Base-by-base conservation (phyloP, 2,888 invertebrate species). In the Parnassius smintheus region DNA sequence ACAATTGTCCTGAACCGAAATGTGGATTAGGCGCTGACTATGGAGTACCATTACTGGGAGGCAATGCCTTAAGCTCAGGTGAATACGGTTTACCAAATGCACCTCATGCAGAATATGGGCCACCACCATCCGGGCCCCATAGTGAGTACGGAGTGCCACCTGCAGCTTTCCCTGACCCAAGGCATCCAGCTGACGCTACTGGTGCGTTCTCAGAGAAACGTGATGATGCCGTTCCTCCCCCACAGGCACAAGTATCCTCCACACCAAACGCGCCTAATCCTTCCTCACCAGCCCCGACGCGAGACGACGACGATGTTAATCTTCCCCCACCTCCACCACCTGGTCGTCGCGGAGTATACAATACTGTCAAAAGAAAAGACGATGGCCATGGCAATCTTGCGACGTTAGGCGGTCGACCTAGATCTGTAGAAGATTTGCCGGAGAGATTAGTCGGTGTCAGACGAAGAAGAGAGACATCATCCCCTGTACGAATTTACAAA, bases 1-100 rank as follows among this genome's bases (percentile, higher is more conserved):
- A 97, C 85, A 97, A 98, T 81, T 98, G 98, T 74, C 98, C 98
- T 2, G 97, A 98, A 79, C 97, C 97, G 2, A 97, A 97, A 86
- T 98, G 98, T 82, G 95, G 94, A 66, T 90, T 94, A 44, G 93
- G 93, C 48, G 93, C 93, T 53, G 95, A 95, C 73, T 95, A 95
- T 70, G 95, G 95, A 62, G 93, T 94, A 56, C 95, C 95, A 50
- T 87, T 94, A 35, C 80, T 93, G 54, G 93, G 94, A 64, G 94
- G 94, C 54, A 94, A 93, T 69, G 92, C 93, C 52, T 86, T 93
- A 0, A 87, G 92, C 18, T 92, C 88, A 46, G 94, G 94, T 66
- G 95, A 95, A 76, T 95, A 94, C 73, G 94, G 94, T 53, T 92
- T 94, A 48, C 81, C 88, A 35, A 90, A 85, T 70, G 81, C 86